These are phyloP conservation scores for Vulpes vulpes DNA, from an alignment of 2,113 vertebrate species.

Conservation along the genomic window DNA sequence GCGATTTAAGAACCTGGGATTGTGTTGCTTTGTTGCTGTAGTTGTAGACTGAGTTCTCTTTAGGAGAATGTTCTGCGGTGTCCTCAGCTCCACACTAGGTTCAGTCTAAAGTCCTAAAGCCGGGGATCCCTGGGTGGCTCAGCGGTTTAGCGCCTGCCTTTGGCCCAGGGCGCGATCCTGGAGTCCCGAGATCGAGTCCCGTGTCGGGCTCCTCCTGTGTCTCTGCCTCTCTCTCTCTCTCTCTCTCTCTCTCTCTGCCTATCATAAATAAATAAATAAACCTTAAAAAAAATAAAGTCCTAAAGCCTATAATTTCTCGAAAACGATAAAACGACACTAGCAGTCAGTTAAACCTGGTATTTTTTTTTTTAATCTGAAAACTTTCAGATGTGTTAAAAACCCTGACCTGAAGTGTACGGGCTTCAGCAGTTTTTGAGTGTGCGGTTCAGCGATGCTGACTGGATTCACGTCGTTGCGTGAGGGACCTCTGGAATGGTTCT, in stretches of 20 bases:
- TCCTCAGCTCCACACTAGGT: not conserved
- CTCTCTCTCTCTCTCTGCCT: too few species aligned
- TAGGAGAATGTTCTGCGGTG: not conserved
- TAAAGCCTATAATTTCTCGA: not conserved
- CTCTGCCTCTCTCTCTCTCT: too few species aligned
- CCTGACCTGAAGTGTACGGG: accelerated
- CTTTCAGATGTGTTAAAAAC: not conserved
- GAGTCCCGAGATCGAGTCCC: too few species aligned
- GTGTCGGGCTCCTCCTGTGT: too few species aligned
- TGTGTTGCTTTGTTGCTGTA: not conserved
- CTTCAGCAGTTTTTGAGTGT: not conserved
- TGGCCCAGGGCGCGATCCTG: too few species aligned
- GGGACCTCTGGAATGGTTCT: not conserved
- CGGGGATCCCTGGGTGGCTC: too few species aligned
- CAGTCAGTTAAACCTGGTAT: not conserved
- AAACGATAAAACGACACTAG: not conserved
- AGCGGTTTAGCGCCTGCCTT: too few species aligned
- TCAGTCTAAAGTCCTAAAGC: not conserved
- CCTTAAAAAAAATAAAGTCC: too few species aligned
- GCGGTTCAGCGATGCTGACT: not conserved
- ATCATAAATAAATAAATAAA: too few species aligned
- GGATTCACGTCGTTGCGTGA: accelerated
- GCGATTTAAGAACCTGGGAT: not conserved
- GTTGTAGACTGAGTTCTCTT: not conserved
- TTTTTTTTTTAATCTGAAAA: too few species aligned